A percentile compares a stretch with the other conserved stretches of the same genome.
Evolutionary conservation across 2,797 vertebrate genomes (phyloP).

Genomic region (Gila robusta): DNA sequence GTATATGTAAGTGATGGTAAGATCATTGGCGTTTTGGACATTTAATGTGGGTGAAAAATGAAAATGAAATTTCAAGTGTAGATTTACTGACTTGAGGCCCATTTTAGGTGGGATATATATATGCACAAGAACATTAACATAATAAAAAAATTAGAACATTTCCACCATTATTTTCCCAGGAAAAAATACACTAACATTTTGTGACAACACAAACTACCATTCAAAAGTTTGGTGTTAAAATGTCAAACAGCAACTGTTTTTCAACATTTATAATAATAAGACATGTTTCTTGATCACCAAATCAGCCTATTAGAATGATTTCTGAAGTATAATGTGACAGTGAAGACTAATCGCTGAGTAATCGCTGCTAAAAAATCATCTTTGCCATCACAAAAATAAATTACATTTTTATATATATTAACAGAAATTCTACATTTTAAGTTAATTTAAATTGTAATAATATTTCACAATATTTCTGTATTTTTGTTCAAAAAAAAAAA

Average conservation of each 20-base stretch:
- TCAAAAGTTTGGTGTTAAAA: too few species aligned
- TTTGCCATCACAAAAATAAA: neutral
- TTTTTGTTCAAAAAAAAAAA: neutral
- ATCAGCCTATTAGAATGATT: neutral
- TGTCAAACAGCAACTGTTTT: too few species aligned
- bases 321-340: neutral
- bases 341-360: neutral
- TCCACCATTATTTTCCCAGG: neutral
- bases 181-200: neutral
- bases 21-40: neutral
- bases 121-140: neutral
- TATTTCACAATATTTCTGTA: neutral
- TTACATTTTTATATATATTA: neutral
- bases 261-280: neutral
- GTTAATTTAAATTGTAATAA: neutral
- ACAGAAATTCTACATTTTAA: neutral
- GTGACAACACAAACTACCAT: neutral
- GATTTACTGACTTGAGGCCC: neutral
- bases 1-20: neutral
- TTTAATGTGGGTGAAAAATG: neutral
- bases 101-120: neutral
- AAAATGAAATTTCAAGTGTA: neutral
- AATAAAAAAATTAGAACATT: neutral
- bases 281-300: neutral
- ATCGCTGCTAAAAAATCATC: neutral